phyloP scores from a whole-genome alignment of 2,797 vertebrate genomes.

The Psittacula derbiana region DNA sequence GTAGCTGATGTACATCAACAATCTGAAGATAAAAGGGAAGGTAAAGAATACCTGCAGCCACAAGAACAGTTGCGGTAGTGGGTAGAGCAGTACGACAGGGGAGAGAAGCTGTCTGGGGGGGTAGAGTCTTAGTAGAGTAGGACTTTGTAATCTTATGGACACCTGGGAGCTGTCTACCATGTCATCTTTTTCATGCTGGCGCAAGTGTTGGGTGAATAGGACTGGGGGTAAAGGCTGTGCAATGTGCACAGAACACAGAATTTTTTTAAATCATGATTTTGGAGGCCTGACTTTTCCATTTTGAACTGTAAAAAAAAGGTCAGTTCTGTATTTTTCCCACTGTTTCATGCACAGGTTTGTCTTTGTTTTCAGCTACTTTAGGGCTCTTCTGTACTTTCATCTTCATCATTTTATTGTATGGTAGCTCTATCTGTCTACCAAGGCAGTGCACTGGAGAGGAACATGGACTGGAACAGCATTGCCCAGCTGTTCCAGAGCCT shows the following conservation, averaged over 20 bases:
- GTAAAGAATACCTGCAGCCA: not conserved
- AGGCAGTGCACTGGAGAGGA: not conserved
- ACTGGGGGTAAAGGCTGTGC: not conserved
- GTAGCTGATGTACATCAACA: not conserved
- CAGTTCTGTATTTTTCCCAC: not conserved
- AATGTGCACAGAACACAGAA: not conserved
- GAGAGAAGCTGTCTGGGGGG: not conserved
- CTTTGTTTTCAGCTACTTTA: not conserved
- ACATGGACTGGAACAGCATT: not conserved
- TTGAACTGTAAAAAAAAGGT: not conserved
- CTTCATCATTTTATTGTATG: not conserved
- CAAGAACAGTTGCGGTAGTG: not conserved
- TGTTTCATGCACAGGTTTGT: not conserved
- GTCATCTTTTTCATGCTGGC: not conserved
- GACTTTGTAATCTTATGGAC: not conserved
- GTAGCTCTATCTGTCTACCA: not conserved
- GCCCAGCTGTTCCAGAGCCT: not conserved
- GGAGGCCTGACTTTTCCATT: not conserved
- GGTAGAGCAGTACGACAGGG: not conserved
- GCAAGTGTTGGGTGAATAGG: not conserved
- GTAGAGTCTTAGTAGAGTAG: not conserved
- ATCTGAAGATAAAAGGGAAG: not conserved
- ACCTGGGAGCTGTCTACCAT: not conserved
- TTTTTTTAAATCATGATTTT: not conserved
- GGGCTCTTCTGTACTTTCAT: not conserved